These are phyloP conservation scores for Hyperopisus bebe DNA, from an alignment of 2,113 vertebrate species.

Conservation along the genomic window DNA sequence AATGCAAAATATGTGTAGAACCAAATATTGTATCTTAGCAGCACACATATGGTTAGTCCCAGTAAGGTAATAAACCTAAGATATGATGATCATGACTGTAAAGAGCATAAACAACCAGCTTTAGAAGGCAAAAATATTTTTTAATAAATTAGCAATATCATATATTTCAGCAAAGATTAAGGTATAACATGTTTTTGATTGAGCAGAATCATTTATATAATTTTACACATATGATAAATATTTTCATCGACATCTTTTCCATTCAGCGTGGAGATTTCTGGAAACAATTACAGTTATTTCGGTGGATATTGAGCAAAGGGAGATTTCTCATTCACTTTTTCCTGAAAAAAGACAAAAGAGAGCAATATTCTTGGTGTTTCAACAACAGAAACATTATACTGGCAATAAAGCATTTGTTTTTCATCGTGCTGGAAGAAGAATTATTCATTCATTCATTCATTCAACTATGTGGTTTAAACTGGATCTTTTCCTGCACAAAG, in stretches of 20 bases:
- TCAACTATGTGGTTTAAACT: neutral
- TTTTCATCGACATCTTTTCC: neutral
- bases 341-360: constrained; percentile 43
- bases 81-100: neutral
- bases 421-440: neutral
- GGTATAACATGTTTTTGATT: neutral
- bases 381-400: neutral
- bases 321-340: constrained; percentile 53
- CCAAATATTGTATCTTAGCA: neutral
- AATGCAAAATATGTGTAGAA: neutral
- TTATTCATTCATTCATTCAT: neutral
- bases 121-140: neutral
- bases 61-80: neutral
- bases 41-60: neutral
- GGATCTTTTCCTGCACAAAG: neutral
- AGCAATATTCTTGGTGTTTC: neutral
- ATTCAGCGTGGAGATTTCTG: neutral
- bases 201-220: neutral
- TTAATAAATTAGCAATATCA: neutral
- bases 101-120: neutral
- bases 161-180: neutral
- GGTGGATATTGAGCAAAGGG: constrained; percentile 50
- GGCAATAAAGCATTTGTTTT: neutral
- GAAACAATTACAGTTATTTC: constrained; percentile 40
- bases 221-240: neutral